Evolutionary conservation across 2,888 invertebrate species (phyloP).

Genomic region (Meganola albula): DNA sequence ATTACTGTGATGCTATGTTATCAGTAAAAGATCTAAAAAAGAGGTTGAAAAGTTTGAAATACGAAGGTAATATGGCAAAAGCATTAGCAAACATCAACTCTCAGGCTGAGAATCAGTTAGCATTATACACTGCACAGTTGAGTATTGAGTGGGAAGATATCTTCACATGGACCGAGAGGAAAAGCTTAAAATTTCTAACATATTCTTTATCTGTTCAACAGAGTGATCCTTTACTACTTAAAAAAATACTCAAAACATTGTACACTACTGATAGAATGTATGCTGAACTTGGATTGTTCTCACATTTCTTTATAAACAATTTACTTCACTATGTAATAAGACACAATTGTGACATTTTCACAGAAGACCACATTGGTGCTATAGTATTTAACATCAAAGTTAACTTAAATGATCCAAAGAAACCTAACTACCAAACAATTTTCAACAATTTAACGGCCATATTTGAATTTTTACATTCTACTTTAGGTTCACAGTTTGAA

Average conservation of each 20-base stretch:
- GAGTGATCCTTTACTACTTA: conserved; percentile 53
- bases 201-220: conserved; percentile 63
- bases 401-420: conserved; percentile 44
- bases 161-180: conserved; percentile 60
- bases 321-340: conserved; percentile 60
- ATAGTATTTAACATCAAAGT: conserved; percentile 65
- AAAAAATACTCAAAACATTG: conserved; percentile 61
- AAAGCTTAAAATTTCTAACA: conserved; percentile 48
- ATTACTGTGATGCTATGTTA: conserved; percentile 55
- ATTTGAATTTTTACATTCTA: conserved; percentile 68
- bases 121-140: conserved; percentile 58
- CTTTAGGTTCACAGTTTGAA: conserved; percentile 60
- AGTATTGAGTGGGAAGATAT: conserved; percentile 68
- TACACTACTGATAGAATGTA: conserved; percentile 57
- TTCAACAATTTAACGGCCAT: conserved; percentile 66
- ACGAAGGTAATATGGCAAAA: conserved; percentile 48
- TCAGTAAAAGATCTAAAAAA: conserved; percentile 43
- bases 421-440: conserved; percentile 60
- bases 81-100: conserved; percentile 48
- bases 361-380: conserved; percentile 62
- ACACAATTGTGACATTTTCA: conserved; percentile 64
- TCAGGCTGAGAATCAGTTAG: conserved; percentile 59
- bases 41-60: conserved; percentile 41
- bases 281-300: conserved; percentile 60
- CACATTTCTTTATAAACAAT: conserved; percentile 63